A percentile compares a stretch with the other conserved stretches of the same genome.
These are phyloP conservation scores for Alectoris magna DNA, from an alignment of 2,797 vertebrate genomes.

Conservation along the genomic window DNA sequence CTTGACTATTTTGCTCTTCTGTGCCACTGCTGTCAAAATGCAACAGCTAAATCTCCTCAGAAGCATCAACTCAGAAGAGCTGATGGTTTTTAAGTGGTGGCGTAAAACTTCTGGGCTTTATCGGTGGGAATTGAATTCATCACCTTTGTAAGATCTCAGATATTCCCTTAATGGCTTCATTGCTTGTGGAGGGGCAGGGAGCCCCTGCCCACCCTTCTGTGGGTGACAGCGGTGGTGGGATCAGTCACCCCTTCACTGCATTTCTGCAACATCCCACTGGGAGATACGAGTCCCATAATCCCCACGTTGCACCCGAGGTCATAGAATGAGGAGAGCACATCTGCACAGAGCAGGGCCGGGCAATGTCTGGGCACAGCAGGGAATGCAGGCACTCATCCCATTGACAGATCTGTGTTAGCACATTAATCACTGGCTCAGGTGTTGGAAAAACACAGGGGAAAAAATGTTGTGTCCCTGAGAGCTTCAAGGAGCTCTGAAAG, in stretches of 20 bases:
- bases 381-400: neutral
- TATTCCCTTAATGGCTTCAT: neutral
- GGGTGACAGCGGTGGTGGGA: neutral
- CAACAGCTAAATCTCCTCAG: constrained; percentile 38
- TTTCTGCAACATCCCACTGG: neutral
- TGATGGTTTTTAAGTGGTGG: neutral
- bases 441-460: neutral
- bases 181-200: neutral
- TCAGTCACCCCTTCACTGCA: neutral
- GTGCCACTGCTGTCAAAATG: constrained; percentile 37
- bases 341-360: neutral
- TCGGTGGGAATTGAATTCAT: neutral
- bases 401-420: rapidly evolving
- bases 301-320: neutral
- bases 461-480: neutral
- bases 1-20: constrained; percentile 57
- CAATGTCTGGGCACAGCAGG: rapidly evolving
- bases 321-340: neutral
- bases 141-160: constrained; percentile 17
- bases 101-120: neutral
- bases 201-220: neutral
- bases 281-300: neutral
- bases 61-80: neutral
- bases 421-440: neutral
- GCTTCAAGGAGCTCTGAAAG: neutral